Evolutionary conservation across 2,888 invertebrate species (phyloP).

Genomic region (Calameuta idolon): DNA sequence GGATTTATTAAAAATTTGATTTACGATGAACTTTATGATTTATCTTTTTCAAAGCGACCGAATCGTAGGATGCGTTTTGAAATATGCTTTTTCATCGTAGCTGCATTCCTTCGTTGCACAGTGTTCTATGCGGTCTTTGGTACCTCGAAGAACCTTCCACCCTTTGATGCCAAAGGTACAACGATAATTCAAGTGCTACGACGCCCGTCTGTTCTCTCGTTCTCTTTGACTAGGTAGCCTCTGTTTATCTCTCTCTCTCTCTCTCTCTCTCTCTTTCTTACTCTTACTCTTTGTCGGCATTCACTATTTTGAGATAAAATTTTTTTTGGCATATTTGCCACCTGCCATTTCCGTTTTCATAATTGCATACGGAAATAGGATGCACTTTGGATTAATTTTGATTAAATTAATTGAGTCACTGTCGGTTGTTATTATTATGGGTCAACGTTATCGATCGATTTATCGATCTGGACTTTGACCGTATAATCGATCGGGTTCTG

Average conservation of each 20-base stretch:
- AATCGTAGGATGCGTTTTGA: neutral
- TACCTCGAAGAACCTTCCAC: neutral
- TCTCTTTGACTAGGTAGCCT: neutral
- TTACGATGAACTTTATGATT: neutral
- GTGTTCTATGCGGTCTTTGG: neutral
- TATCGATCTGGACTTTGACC: neutral
- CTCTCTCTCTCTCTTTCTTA: too few species aligned
- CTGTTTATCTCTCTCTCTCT: neutral
- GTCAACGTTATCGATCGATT: neutral
- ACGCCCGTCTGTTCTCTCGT: neutral
- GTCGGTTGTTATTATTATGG: neutral
- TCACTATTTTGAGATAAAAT: neutral
- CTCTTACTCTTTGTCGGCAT: neutral
- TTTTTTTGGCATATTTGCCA: too few species aligned
- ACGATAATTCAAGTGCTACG: neutral
- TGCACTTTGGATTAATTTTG: neutral
- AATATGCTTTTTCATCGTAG: neutral
- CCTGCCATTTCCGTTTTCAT: neutral
- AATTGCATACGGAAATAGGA: neutral
- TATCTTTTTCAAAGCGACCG: neutral
- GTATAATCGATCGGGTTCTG: too few species aligned
- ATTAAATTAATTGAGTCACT: neutral
- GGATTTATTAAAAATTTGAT: neutral
- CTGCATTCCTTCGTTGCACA: neutral
- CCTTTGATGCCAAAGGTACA: neutral